These are phyloP conservation scores for Antechinus stuartii DNA, from an alignment of 2,113 vertebrate genomes.

Conservation along the genomic window DNA sequence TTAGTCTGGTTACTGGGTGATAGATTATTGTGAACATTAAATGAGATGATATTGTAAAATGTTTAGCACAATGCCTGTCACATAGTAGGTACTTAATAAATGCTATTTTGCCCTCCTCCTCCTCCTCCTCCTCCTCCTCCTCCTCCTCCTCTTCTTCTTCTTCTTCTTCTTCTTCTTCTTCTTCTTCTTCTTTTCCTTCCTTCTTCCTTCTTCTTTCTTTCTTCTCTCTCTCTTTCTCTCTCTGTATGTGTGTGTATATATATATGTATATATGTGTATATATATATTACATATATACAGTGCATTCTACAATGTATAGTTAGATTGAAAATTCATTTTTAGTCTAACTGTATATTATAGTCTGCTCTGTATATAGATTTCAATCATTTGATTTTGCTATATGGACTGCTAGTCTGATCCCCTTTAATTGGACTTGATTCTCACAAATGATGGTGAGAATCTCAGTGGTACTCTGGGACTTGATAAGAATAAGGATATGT, in stretches of 20 bases:
- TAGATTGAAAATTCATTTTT: neutral
- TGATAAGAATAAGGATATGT: neutral
- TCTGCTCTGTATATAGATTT: neutral
- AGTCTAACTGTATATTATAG: neutral
- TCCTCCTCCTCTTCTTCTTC: accelerated
- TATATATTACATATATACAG: too few species aligned
- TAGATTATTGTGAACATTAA: neutral
- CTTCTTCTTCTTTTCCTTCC: too few species aligned
- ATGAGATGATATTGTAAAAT: neutral
- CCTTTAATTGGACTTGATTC: neutral
- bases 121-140: too few species aligned
- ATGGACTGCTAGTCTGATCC: neutral
- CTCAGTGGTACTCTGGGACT: neutral
- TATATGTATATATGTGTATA: too few species aligned
- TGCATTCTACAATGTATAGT: too few species aligned
- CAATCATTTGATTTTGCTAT: neutral
- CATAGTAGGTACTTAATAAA: neutral
- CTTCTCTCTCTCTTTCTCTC: too few species aligned
- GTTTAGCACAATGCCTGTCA: neutral
- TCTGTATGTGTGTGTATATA: too few species aligned
- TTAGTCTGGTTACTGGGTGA: neutral
- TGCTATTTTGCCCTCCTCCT: too few species aligned
- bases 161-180: too few species aligned
- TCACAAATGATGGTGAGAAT: neutral
- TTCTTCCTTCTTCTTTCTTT: too few species aligned